These are phyloP conservation scores for Oscheius sp. DNA, from an alignment of 2,888 invertebrate species.

Conservation along the genomic window DNA sequence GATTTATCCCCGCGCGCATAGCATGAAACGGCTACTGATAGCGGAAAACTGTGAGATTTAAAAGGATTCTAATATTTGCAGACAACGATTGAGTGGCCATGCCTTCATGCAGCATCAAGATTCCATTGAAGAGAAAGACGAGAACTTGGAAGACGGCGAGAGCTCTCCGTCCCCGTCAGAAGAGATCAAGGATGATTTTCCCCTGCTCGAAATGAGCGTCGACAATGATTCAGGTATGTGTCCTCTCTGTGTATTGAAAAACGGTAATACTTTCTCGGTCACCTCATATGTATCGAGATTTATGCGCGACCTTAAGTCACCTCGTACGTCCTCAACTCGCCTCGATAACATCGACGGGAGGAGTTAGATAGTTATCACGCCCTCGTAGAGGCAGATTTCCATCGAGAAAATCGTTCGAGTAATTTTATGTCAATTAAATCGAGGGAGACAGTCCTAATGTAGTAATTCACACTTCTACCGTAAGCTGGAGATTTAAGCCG, in stretches of 20 bases:
- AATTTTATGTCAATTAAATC: too few species aligned
- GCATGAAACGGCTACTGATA: constrained; percentile 1
- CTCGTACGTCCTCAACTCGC: constrained; percentile 37
- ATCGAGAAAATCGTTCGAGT: constrained; percentile 6
- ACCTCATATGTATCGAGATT: constrained; percentile 18
- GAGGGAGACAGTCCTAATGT: too few species aligned
- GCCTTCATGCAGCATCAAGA: constrained; percentile 29
- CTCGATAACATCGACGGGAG: constrained; percentile 34
- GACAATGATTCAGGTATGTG: constrained; percentile 31
- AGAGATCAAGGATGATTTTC: constrained; percentile 38
- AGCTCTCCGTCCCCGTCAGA: constrained; percentile 42
- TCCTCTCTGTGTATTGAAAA: background rate
- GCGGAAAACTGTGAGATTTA: background rate
- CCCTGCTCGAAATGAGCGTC: constrained; percentile 30
- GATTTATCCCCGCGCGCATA: background rate
- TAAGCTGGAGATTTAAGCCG: too few species aligned
- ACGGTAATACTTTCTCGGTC: background rate
- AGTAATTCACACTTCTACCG: too few species aligned
- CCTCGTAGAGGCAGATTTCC: constrained; percentile 28
- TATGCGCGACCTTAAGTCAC: constrained; percentile 35
- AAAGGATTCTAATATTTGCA: constrained; percentile 3
- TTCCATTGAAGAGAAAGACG: constrained; percentile 28
- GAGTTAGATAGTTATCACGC: constrained; percentile 26
- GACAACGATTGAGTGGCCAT: constrained; percentile 22
- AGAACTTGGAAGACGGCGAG: constrained; percentile 35